These are phyloP conservation scores for Columba janthina DNA, from an alignment of 2,113 vertebrate genomes.

Conservation along the genomic window DNA sequence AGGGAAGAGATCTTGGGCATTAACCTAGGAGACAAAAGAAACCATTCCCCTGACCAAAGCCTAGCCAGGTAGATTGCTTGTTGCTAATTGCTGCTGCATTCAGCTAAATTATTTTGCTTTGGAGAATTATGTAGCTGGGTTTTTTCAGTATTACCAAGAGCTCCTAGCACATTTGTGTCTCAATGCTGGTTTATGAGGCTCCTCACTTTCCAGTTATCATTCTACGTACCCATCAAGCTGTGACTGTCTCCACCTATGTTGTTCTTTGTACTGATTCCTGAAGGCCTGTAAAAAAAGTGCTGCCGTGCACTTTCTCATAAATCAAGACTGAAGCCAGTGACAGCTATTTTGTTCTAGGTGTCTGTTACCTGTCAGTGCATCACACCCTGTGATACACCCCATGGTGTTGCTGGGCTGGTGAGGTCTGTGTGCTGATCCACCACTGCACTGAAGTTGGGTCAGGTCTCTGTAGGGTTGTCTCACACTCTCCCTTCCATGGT, in stretches of 20 bases:
- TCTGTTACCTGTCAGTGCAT: background rate
- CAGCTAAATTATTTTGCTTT: background rate
- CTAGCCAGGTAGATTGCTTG: background rate
- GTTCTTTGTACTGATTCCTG: background rate
- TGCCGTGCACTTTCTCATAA: background rate
- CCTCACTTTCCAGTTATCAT: background rate
- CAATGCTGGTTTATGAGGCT: background rate
- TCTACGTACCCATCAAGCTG: background rate
- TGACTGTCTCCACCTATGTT: background rate
- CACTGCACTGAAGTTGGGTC: background rate
- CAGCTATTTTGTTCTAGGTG: background rate
- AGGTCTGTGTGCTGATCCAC: background rate
- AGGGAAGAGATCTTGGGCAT: background rate
- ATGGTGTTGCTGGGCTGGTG: background rate
- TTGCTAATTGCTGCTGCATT: background rate
- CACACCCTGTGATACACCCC: rapidly evolving
- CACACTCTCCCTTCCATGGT: rapidly evolving
- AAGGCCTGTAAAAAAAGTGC: background rate
- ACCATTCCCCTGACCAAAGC: background rate
- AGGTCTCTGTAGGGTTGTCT: background rate
- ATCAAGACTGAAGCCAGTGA: background rate
- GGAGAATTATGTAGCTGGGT: background rate
- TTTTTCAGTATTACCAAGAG: background rate
- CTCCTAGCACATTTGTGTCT: background rate
- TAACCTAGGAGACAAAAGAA: background rate